Percentiles rank a stretch among this genome's conserved stretches.
Conservation (phyloP, 2,888 invertebrate genomes). For the Noctua janthe region DNA sequence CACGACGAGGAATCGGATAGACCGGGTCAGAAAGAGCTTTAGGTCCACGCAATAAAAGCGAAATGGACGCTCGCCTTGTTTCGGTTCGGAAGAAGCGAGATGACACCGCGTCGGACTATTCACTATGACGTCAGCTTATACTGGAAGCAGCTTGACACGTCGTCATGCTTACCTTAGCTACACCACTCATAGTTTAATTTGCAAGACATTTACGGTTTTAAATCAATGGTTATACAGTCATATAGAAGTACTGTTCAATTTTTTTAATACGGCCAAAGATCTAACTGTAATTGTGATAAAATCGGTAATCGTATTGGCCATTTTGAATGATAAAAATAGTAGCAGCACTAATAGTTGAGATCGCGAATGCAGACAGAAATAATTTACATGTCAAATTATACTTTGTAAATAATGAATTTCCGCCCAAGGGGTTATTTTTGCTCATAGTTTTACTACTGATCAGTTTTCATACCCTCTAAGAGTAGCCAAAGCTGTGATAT, state of each 20-base stretch:
- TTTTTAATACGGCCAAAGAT: neutral
- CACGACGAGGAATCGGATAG: neutral
- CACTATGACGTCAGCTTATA: neutral
- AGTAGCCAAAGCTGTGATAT: slow-evolving; percentile 5
- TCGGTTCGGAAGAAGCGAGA: neutral
- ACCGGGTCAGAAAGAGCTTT: neutral
- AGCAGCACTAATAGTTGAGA: slow-evolving; percentile 4
- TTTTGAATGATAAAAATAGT: neutral
- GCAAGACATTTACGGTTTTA: neutral
- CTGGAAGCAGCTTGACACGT: neutral
- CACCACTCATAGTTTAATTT: slow-evolving; percentile 1
- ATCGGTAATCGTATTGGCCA: neutral
- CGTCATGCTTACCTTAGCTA: neutral
- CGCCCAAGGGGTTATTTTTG: neutral
- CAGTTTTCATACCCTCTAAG: slow-evolving; percentile 17
- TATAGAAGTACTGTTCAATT: neutral
- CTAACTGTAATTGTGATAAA: neutral
- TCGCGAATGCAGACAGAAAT: slow-evolving; percentile 17
- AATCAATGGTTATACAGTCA: neutral
- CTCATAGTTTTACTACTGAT: slow-evolving; percentile 6
- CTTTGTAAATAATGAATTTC: neutral
- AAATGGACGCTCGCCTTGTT: neutral
- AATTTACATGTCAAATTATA: neutral
- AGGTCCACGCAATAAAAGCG: neutral
- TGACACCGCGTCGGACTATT: neutral